Evolutionary conservation across 2,113 vertebrate species (phyloP).

Genomic region (Dolichotis patagonum): DNA sequence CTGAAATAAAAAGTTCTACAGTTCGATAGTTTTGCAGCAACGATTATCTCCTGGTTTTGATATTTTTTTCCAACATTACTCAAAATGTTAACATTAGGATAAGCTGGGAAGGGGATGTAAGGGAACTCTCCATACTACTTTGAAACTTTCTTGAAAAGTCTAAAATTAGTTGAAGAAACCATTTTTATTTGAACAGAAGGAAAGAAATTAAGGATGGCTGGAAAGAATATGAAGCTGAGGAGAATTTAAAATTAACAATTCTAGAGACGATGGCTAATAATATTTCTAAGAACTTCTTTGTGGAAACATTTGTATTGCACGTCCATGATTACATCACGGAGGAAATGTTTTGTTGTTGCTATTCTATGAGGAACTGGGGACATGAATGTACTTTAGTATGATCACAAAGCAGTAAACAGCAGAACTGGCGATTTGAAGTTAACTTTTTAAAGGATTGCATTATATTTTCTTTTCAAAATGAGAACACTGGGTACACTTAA

Average conservation of each 20-base stretch:
- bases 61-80: background rate
- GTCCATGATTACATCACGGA: background rate
- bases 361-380: background rate
- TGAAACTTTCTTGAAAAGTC: background rate
- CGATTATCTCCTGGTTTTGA: background rate
- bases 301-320: background rate
- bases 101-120: background rate
- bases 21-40: background rate
- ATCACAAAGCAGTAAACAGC: background rate
- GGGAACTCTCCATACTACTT: background rate
- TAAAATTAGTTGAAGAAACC: conserved; percentile 5
- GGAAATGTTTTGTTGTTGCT: background rate
- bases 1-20: background rate
- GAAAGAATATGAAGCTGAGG: background rate
- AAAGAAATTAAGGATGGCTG: background rate
- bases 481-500: background rate
- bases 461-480: conserved; percentile 19
- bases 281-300: conserved; percentile 37
- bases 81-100: background rate
- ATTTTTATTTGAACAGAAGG: background rate
- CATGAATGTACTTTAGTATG: background rate
- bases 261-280: background rate
- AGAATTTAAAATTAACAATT: conserved; percentile 13
- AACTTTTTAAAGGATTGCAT: background rate
- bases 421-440: background rate